Conservation (phyloP, 2,797 vertebrate genomes). For the Helarctos malayanus region DNA sequence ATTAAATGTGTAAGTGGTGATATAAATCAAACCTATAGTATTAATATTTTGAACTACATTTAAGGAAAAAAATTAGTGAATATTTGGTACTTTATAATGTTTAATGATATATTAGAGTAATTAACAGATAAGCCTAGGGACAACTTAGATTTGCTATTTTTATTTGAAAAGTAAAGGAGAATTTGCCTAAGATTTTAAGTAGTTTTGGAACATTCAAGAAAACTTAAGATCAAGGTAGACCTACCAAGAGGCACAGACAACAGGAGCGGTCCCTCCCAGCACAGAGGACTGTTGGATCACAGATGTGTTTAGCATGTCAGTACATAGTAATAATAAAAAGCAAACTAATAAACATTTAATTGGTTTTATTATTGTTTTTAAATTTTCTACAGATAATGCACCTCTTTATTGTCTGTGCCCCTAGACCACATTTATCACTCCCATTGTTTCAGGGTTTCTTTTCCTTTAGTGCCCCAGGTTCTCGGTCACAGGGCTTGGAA, state of each 20-base stretch:
- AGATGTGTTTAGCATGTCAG: not conserved
- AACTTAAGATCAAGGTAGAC: not conserved
- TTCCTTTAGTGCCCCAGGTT: no score
- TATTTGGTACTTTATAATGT: conserved; percentile 32
- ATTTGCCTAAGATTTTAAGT: conserved; percentile 15
- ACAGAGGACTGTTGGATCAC: not conserved
- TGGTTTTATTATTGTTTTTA: not conserved
- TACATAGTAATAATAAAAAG: not conserved
- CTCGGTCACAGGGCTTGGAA: no score
- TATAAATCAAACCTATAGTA: conserved; percentile 30
- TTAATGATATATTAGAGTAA: conserved; percentile 14
- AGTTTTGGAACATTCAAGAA: not conserved
- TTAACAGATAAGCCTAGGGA: not conserved
- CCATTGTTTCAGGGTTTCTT: no score
- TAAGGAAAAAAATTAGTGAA: not conserved
- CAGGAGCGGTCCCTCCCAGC: not conserved
- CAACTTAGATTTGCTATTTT: conserved; percentile 44
- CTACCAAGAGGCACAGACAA: not conserved
- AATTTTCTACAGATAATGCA: not conserved
- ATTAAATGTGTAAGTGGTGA: not conserved
- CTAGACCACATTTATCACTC: not conserved
- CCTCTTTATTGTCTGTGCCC: not conserved
- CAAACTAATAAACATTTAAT: not conserved
- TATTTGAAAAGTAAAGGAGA: conserved; percentile 34
- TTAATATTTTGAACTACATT: conserved; percentile 10